A percentile compares a stretch with the other conserved stretches of the same genome.
These are phyloP conservation scores for Pseudomugil gertrudae DNA, from an alignment of 2,797 vertebrate species.

Conservation along the genomic window DNA sequence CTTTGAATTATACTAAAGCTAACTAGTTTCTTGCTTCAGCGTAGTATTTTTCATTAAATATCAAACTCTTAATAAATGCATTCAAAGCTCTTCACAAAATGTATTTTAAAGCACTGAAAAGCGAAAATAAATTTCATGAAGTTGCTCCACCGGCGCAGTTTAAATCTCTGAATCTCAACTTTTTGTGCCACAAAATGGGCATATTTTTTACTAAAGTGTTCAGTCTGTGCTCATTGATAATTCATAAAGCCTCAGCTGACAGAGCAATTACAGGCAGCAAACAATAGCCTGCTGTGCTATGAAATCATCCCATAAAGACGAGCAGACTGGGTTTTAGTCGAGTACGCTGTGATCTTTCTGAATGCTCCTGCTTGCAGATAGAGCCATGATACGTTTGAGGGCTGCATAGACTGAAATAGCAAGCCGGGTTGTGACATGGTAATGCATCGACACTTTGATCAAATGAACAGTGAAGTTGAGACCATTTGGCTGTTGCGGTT, in stretches of 20 bases:
- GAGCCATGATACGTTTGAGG: conserved; percentile 36
- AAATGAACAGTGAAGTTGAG: conserved; percentile 63
- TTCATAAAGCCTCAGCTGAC: conserved; percentile 60
- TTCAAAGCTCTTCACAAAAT: too few species aligned
- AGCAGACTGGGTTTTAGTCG: conserved; percentile 2
- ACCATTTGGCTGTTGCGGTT: conserved; percentile 73
- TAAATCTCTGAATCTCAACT: background rate
- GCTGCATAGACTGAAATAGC: conserved; percentile 70
- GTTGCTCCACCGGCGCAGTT: background rate
- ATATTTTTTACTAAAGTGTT: conserved; percentile 49
- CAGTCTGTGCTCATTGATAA: conserved; percentile 64
- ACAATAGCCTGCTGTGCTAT: conserved; percentile 49
- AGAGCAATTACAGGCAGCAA: conserved; percentile 66
- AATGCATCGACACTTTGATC: conserved; percentile 67
- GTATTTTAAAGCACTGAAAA: background rate
- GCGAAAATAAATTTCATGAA: fast-evolving
- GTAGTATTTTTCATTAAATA: too few species aligned
- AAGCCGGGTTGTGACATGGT: conserved; percentile 52
- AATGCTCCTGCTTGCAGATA: conserved; percentile 30
- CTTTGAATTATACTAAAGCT: too few species aligned
- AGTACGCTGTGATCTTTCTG: conserved; percentile 25
- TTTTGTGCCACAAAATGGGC: background rate
- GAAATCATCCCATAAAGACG: conserved; percentile 41
- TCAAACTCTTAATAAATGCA: too few species aligned
- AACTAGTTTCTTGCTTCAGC: too few species aligned